These are phyloP conservation scores for Selenia dentaria DNA, from an alignment of 2,888 invertebrate species.

Conservation along the genomic window DNA sequence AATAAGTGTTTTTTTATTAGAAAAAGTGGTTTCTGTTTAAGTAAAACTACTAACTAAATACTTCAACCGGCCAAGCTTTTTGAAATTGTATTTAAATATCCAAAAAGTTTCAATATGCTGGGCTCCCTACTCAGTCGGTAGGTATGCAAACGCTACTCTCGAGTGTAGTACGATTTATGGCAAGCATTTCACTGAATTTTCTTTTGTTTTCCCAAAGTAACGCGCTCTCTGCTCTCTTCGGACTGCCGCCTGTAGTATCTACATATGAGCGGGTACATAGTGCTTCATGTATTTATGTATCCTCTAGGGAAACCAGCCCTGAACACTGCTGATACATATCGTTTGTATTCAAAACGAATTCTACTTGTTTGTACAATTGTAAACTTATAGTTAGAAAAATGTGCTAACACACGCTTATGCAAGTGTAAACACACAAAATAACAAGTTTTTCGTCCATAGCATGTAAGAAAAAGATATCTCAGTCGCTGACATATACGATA, in stretches of 20 bases:
- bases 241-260: conserved; percentile 51
- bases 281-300: conserved; percentile 14
- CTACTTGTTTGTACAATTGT: too few species aligned
- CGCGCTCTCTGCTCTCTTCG: conserved; percentile 41
- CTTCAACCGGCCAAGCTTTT: too few species aligned
- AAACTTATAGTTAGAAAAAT: too few species aligned
- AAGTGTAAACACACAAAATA: too few species aligned
- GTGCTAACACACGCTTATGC: too few species aligned
- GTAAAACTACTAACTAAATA: too few species aligned
- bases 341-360: background rate
- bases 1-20: too few species aligned
- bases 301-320: conserved; percentile 21
- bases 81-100: background rate
- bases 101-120: conserved; percentile 5
- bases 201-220: conserved; percentile 76
- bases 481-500: too few species aligned
- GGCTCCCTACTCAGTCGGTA: conserved; percentile 54
- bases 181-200: conserved; percentile 75
- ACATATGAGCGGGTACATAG: conserved; percentile 43
- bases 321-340: background rate
- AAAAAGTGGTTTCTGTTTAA: too few species aligned
- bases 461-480: too few species aligned
- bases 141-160: conserved; percentile 78
- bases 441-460: too few species aligned
- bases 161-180: conserved; percentile 79